Evolutionary conservation across 92 coral and sea anemone genomes (phyloP).

Genomic region (Nematostella vectensis): DNA sequence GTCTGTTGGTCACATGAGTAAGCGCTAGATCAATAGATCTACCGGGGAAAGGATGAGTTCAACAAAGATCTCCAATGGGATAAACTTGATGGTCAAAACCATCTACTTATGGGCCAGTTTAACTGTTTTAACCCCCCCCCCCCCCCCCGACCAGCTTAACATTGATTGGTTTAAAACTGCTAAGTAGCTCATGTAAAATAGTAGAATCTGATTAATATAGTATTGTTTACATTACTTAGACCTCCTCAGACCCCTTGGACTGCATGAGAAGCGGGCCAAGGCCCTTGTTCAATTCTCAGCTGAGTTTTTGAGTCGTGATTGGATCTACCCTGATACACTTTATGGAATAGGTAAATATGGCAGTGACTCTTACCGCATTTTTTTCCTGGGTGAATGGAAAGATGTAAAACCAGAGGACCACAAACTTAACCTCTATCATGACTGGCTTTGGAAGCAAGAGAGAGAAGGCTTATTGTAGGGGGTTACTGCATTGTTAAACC

Average conservation of each 20-base stretch:
- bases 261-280: constrained; percentile 79
- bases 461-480: constrained; percentile 20
- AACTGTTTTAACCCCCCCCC: no score
- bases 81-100: no score
- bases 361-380: constrained; percentile 85
- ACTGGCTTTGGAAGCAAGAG: constrained; percentile 87
- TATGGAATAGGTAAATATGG: constrained; percentile 97
- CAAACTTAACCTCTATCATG: constrained; percentile 76
- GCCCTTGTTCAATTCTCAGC: constrained; percentile 73
- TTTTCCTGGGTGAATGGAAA: constrained; percentile 91
- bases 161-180: no score
- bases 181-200: no score
- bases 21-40: no score
- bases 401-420: constrained; percentile 77
- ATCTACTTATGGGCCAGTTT: no score
- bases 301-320: constrained; percentile 63
- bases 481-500: background rate
- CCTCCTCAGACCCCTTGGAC: constrained; percentile 80
- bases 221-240: no score
- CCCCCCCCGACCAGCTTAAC: no score
- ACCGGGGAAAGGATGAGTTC: no score
- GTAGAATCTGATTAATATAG: no score
- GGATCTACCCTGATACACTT: constrained; percentile 77
- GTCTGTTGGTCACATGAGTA: no score
- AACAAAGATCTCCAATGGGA: no score